Evolutionary conservation across 2,113 vertebrate species (phyloP).

Genomic region (Catharus fuscescens): DNA sequence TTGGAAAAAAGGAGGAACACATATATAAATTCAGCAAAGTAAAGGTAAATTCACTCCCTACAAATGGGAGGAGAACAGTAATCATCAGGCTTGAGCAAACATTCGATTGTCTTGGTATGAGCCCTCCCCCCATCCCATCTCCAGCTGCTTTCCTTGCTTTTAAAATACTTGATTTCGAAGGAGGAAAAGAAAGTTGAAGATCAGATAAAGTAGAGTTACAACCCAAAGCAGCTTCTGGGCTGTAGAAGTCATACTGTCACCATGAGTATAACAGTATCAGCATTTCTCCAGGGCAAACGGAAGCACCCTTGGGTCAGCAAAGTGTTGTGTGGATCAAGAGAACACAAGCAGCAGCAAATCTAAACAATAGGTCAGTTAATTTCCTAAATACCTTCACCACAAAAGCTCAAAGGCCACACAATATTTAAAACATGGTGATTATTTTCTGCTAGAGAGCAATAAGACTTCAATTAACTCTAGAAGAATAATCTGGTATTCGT

Average conservation of each 20-base stretch:
- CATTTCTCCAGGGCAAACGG: not conserved
- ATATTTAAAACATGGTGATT: not conserved
- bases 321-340: not conserved
- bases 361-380: not conserved
- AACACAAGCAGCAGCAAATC: not conserved
- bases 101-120: not conserved
- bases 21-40: not conserved
- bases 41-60: not conserved
- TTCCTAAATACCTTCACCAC: not conserved
- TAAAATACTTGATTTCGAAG: not conserved
- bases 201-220: not conserved
- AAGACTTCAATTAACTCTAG: not conserved
- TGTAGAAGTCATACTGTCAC: not conserved
- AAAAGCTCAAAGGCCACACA: not conserved
- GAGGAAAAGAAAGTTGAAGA: not conserved
- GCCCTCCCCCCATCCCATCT: not conserved
- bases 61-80: not conserved
- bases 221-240: not conserved
- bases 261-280: accelerated
- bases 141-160: not conserved
- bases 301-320: not conserved
- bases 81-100: not conserved
- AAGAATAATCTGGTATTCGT: not conserved
- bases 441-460: accelerated
- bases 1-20: not conserved